Evolutionary conservation across 2,113 vertebrate species (phyloP), one percentile per base, ranked within the genome.

Genomic region (western clawed frog (Xenopus tropicalis)): DNA sequence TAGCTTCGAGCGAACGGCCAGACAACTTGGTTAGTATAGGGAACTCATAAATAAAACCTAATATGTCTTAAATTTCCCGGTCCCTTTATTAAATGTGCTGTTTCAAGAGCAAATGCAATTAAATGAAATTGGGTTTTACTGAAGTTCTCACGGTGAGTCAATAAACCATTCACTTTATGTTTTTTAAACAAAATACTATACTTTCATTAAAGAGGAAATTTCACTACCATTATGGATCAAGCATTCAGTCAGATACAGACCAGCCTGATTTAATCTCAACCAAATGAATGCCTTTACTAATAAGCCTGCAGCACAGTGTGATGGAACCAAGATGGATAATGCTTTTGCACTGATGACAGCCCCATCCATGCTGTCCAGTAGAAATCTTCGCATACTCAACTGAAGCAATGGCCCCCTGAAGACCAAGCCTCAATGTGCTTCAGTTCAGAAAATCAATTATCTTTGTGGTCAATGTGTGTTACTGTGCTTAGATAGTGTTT

Each of bases 71-170:
- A 54, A 54, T 59, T 59, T 24, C 2, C 13, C 57, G 23, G 11
- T 59, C 8, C 1, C 1, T 59, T 24, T 22, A 59, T 59, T 22
- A 23, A 59, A 59, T 59, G 57, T 59, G 21, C 14, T 59, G 22
- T 12, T 24, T 59, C 22, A 14, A 9, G 57, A 59, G 57, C 20
- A 59, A 59, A 59, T 59, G 57, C 22, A 24, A 59, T 59, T 59
- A 59, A 59, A n/a, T 54, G 16, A 54, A 54, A 54, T 17, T 54
- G 52, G 19, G 52, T n/a, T 54, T 54, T 54, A 54, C 52, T 54
- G 19, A 54, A 54, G 52, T 54, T 54, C 52, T 54, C 52, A 54
- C 19, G 3, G 52, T 17, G 52, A 20, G 52, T 54, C 52, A 54
- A 54, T 54, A 54, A 54, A 54, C 52, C 52, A 54, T 54, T 17